Base-by-base conservation (phyloP, 2,888 invertebrate genomes). In the Noctua fimbriata region DNA sequence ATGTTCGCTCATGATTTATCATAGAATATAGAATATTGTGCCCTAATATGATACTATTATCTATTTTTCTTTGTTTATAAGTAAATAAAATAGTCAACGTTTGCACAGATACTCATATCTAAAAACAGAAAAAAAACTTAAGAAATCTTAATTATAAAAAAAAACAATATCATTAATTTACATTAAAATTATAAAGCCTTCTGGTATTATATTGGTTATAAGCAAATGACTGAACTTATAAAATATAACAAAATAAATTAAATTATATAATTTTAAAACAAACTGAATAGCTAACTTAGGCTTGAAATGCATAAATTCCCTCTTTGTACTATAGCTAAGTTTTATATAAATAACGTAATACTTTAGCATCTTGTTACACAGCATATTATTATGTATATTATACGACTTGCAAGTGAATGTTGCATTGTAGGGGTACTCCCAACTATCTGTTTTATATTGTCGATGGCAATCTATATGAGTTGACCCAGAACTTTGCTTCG, bases 291-390 rank as follows among this genome's bases (percentile, higher is more conserved):
- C 78, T 79, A 79, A 78, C 71, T 60, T 73, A 70, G 69, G 69
- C 66, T 69, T 41, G 47, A 87, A 88, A 87, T 87, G 87, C 89
- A 78, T 76, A 49, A 79, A 70, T 81, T 77, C 52, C 69, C 49
- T 78, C 66, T 88, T 88, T 88, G 88, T 89, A 89, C 89, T 89
- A 77, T 83, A 70, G 32, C 82, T 89, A 85, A 81, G 52, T 70
- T 24, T 69, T 69, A 80, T 47, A 47, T 75, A 79, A 77, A 78
- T 77, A 84, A 84, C 24, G 18, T 85, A 88, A 87, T 88, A 88
- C 89, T 89, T 82, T 63, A 85, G 78, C 81, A 24, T 74, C 72
- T 49, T 71, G 49, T 69, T 73, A 77, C 44, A 76, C 58, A 69
- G 49, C 28, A 49, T 77, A 60, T 66, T 36, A 72, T 36, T 75